Evolutionary conservation across 2,113 vertebrate species (phyloP).

Genomic region (Apodemus speciosus): DNA sequence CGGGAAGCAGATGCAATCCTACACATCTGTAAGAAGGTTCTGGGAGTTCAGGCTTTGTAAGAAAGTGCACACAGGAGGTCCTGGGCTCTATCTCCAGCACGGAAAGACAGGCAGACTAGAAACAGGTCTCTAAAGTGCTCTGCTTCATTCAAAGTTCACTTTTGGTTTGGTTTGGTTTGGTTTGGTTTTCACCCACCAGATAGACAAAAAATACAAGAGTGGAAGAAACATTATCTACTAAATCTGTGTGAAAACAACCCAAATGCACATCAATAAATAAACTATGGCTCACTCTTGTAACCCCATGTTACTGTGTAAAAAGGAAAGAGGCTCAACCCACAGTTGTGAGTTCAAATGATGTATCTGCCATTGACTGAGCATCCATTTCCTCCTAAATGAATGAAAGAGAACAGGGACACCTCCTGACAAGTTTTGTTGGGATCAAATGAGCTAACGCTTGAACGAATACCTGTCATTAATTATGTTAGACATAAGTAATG

Average conservation of each 20-base stretch:
- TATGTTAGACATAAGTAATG: too few relatives aligned
- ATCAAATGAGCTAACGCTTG: not conserved
- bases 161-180: not conserved
- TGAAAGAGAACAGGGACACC: not conserved
- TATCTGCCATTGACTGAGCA: not conserved
- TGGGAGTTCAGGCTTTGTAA: not conserved
- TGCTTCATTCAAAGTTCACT: not conserved
- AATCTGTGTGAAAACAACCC: conserved; percentile 2
- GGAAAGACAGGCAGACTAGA: not conserved
- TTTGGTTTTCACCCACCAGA: not conserved
- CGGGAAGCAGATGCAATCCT: not conserved
- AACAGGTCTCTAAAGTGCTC: not conserved
- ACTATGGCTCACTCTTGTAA: not conserved
- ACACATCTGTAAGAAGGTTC: not conserved
- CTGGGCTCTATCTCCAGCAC: not conserved
- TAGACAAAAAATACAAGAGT: not conserved
- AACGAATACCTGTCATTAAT: not conserved
- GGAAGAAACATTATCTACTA: not conserved
- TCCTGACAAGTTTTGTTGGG: not conserved
- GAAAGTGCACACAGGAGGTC: not conserved
- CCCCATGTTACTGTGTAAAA: not conserved
- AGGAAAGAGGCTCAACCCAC: not conserved
- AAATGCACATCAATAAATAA: conserved; percentile 5
- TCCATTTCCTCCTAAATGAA: conserved; percentile 12
- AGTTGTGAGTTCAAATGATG: not conserved